Evolutionary conservation across 2,797 vertebrate genomes (phyloP), one percentile per base, ranked within the genome.

Genomic region (Tokudaia tokunoshimensis): DNA sequence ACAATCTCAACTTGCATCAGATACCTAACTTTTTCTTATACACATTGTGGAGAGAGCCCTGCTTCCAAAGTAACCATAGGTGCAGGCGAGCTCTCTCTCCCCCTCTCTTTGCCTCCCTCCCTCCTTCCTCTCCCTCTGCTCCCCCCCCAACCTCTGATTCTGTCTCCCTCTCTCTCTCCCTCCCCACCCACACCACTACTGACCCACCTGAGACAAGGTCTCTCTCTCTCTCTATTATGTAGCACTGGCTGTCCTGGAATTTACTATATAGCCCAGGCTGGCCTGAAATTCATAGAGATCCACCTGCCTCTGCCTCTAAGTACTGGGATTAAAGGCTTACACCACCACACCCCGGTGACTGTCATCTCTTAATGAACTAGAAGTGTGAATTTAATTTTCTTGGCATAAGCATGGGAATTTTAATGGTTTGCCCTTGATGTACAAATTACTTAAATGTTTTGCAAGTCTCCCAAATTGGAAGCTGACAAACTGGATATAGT

Each of bases 351-450:
- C 59, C 5, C 2, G 44, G 44, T 44, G 52, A 34, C 63, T 37
- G 37, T 82, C 74, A 2, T 90, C 41, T 97, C 67, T 80, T 93
- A 91, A 91, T 86, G 55, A 89, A 24, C 61, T 94, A 82, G 80
- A 96, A 96, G 94, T 91, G 67, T 93, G 61, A 92, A 17, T 80
- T 95, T 96, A 76, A 72, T 91, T 92, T 96, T 85, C 44, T 59
- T 55, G 90, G 47, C 61, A 47, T 72, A 83, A 84, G 29, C 84
- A 67, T 47, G 87, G 57, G 59, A 70, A 94, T 94, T 86, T 95
- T 86, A 92, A 94, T 80, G 10, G 15, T 67, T 65, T 59, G 57
- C 79, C 24, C 47, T 94, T 92, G 79, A 57, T 84, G 84, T 94
- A 89, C 15, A 59, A 76, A 79, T 92, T 80, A 57, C 61, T 93